Base-by-base conservation (phyloP, 2,888 invertebrate species). In the Entomobrya multifasciata region DNA sequence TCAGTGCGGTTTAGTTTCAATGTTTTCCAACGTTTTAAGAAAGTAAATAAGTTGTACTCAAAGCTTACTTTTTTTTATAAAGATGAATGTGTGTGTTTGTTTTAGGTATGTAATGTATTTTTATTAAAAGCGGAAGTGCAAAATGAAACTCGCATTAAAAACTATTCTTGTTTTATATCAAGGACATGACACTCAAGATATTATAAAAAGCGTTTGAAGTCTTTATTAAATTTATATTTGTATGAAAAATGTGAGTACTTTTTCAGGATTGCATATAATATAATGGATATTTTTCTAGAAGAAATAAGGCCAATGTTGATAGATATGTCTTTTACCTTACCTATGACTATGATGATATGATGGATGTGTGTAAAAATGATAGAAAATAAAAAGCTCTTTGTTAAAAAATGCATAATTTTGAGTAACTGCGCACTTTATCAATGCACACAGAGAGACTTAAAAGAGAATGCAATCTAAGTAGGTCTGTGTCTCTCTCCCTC, bases 221-320 rank as follows among this genome's bases (percentile, higher is more conserved):
- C 17, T 25, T 27, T 8, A 62, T 13, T 13, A 1, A 17, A 36
- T 65, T 25, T 1, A 8, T 49, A 49, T n/a, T 25, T 11, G 20
- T 36, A 65, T 41, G 17, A 72, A 72, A 55, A 52, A 11, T 72
- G 72, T 72, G 72, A 36, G 76, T 20, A 36, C 55, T 76, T 76
- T 36, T 76, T 52, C 55, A 76, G 76, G 55, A 55, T 76, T 36
- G 8, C 8, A 36, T 36, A 36, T 8, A 55, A 15, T 47, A n/a
- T n/a, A n/a, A n/a, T n/a, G n/a, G n/a, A n/a, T n/a, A n/a, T 20
- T 74, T 76, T 76, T 76, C 36, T 55, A 36, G 0, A 55, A 36
- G 55, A 76, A 76, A 76, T 76, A 76, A 76, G 76, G 76, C 76
- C 76, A 76, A 76, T 72, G 70, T 47, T 72, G 70, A 72, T 72